These are phyloP conservation scores for Ephestia elutella DNA, from an alignment of 1,140 invertebrate genomes.

Conservation along the genomic window DNA sequence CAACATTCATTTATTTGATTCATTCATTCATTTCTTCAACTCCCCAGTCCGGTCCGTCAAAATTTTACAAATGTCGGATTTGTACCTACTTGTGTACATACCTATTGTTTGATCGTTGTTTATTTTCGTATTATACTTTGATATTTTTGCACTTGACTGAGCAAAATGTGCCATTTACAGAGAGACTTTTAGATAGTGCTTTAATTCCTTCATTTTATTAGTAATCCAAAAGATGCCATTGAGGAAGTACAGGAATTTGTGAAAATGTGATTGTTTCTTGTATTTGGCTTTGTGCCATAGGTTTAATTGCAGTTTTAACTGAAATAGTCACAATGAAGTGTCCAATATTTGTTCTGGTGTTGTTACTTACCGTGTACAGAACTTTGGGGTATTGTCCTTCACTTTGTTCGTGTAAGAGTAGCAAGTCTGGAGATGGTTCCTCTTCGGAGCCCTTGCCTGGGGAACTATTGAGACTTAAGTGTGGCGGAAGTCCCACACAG, in stretches of 20 bases:
- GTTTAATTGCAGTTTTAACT: conserved; percentile 44
- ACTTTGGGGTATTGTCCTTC: conserved; percentile 57
- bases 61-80: conserved; percentile 58
- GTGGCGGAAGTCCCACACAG: conserved; percentile 52
- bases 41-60: conserved; percentile 28
- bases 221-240: conserved; percentile 23
- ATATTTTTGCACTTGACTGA: conserved; percentile 33
- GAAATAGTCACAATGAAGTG: conserved; percentile 54
- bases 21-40: conserved; percentile 5
- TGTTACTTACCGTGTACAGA: conserved; percentile 33
- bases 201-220: neutral
- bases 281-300: conserved; percentile 66
- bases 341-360: conserved; percentile 34
- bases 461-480: conserved; percentile 56
- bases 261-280: conserved; percentile 63
- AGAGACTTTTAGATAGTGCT: neutral
- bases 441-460: conserved; percentile 38
- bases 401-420: conserved; percentile 60
- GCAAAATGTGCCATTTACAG: conserved; percentile 31
- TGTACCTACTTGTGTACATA: conserved; percentile 35
- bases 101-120: conserved; percentile 50
- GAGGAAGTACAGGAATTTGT: conserved; percentile 48
- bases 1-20: neutral
- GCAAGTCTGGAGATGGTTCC: conserved; percentile 39
- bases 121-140: conserved; percentile 47